These are phyloP conservation scores for Caenorhabditis panamensis DNA, from an alignment of 2,888 invertebrate species.

Conservation along the genomic window DNA sequence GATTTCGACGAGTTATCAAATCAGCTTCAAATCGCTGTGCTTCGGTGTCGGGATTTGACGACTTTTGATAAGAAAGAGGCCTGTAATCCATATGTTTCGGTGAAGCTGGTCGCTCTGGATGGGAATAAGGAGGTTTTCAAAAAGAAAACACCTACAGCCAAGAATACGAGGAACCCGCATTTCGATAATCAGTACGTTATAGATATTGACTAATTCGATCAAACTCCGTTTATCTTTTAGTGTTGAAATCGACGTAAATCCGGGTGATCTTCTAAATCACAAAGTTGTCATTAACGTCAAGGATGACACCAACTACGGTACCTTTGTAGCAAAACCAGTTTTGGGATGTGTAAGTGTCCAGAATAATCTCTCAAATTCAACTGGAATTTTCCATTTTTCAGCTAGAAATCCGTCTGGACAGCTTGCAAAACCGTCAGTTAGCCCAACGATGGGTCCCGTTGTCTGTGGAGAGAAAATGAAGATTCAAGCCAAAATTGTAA, in stretches of 20 bases:
- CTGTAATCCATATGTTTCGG: slow-evolving; percentile 66
- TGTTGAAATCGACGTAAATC: slow-evolving; percentile 76
- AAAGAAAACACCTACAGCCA: slow-evolving; percentile 70
- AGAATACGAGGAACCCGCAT: slow-evolving; percentile 69
- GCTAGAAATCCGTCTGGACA: slow-evolving; percentile 74
- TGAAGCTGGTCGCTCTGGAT: slow-evolving; percentile 71
- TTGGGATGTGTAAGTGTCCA: slow-evolving; percentile 74
- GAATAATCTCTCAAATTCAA: neutral
- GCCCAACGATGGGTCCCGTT: slow-evolving; percentile 69
- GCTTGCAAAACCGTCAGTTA: slow-evolving; percentile 58
- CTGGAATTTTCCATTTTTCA: slow-evolving; percentile 56
- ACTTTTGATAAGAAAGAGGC: slow-evolving; percentile 66
- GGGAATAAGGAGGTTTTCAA: slow-evolving; percentile 69
- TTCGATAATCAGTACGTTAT: slow-evolving; percentile 76
- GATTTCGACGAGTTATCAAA: slow-evolving; percentile 62
- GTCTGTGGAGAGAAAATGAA: slow-evolving; percentile 54
- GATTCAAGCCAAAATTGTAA: no score
- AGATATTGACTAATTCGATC: slow-evolving; percentile 3
- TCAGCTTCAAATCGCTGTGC: slow-evolving; percentile 60
- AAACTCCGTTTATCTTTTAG: slow-evolving; percentile 55
- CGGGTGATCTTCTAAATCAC: slow-evolving; percentile 75
- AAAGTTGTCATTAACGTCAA: slow-evolving; percentile 78
- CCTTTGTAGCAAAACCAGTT: slow-evolving; percentile 74
- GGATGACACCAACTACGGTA: slow-evolving; percentile 78
- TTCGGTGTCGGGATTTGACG: slow-evolving; percentile 59